These are phyloP conservation scores for Cryptoprocta ferox DNA, from an alignment of 2,797 vertebrate species.

Conservation along the genomic window DNA sequence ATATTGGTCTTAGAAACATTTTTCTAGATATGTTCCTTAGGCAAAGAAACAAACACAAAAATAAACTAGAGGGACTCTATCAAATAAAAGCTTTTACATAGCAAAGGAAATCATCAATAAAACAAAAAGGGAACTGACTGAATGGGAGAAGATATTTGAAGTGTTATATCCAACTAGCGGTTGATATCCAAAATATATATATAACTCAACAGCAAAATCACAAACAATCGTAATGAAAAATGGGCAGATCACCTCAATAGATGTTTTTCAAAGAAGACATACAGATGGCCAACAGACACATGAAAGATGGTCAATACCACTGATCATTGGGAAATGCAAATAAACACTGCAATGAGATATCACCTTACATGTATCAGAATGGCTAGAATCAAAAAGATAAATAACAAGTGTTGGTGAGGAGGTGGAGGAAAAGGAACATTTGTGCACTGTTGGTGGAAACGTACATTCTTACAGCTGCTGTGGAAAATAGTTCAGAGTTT, in stretches of 20 bases:
- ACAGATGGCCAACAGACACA: neutral
- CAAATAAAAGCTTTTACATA: neutral
- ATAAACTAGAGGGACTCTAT: neutral
- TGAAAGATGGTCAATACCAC: neutral
- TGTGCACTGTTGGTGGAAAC: neutral
- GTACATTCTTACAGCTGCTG: neutral
- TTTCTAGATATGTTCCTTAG: neutral
- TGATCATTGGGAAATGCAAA: neutral
- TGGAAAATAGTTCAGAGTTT: neutral
- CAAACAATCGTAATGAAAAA: neutral
- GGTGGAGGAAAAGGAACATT: neutral
- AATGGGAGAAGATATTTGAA: neutral
- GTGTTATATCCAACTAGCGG: neutral
- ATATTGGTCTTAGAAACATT: neutral
- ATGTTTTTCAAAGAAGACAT: neutral
- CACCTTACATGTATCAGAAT: neutral
- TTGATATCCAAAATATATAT: neutral
- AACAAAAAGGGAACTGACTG: neutral
- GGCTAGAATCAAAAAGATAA: neutral
- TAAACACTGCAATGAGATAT: neutral
- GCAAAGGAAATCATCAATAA: neutral
- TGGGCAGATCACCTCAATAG: neutral
- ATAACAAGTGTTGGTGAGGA: neutral
- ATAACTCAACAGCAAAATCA: neutral
- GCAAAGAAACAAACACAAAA: neutral